A percentile compares a stretch with the other conserved stretches of the same genome.
phyloP scores from a whole-genome alignment of 2,113 vertebrate species.

The Pelmatolapia mariae region DNA sequence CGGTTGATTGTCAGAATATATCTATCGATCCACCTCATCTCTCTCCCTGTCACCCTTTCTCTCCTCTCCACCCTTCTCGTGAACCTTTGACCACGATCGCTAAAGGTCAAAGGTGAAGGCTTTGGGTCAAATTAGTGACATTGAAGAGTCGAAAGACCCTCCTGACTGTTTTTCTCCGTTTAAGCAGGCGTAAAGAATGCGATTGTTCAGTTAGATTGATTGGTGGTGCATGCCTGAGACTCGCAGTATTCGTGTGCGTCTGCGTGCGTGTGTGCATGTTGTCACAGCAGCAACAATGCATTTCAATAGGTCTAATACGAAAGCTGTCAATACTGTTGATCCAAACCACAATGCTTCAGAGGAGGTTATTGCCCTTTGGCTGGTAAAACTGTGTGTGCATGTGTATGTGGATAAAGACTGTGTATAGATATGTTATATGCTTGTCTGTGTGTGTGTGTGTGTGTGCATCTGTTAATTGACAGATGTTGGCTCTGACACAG shows the following conservation, averaged over 20 bases:
- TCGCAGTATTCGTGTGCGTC: neutral
- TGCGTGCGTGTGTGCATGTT: constrained; percentile 15
- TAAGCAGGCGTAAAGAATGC: constrained; percentile 65
- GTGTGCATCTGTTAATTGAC: constrained; percentile 33
- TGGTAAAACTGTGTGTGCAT: neutral
- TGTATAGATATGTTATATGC: neutral
- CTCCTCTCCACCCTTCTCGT: constrained; percentile 55
- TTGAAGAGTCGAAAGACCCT: constrained; percentile 27
- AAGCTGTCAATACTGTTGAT: constrained; percentile 73
- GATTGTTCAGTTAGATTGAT: constrained; percentile 66
- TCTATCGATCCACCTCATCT: constrained; percentile 75
- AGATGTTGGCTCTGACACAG: constrained; percentile 18
- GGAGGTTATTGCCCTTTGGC: constrained; percentile 59
- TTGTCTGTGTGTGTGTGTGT: neutral
- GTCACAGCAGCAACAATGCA: constrained; percentile 54
- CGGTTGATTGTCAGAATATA: constrained; percentile 79
- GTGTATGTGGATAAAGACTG: neutral
- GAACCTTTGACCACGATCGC: constrained; percentile 77
- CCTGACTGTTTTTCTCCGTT: constrained; percentile 40
- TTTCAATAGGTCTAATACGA: constrained; percentile 70
- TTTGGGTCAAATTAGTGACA: constrained; percentile 67
- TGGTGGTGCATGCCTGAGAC: constrained; percentile 34
- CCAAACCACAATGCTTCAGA: constrained; percentile 59
- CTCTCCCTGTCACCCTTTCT: constrained; percentile 44
- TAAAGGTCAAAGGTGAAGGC: constrained; percentile 78